These are phyloP conservation scores for Idaea biselata DNA, from an alignment of 2,888 invertebrate genomes.

Conservation along the genomic window DNA sequence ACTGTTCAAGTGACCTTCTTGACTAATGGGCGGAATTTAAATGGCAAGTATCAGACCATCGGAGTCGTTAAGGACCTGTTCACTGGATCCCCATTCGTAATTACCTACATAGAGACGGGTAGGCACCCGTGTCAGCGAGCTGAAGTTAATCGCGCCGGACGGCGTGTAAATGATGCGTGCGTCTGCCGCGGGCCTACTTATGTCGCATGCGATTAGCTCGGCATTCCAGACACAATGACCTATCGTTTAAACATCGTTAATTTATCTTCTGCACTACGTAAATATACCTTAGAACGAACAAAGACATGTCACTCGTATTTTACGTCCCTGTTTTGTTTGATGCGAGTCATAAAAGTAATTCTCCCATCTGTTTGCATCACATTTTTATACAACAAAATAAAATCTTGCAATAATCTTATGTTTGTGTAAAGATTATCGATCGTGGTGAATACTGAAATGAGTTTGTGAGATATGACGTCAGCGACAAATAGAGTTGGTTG, in stretches of 20 bases:
- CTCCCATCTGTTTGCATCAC: no score
- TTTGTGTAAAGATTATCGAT: not conserved
- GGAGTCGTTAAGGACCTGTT: constrained; percentile 44
- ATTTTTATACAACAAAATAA: no score
- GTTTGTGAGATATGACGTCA: constrained; percentile 16
- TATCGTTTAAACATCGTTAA: constrained; percentile 39
- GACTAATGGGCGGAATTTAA: constrained; percentile 45
- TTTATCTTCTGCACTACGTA: constrained; percentile 11
- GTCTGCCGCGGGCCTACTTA: constrained; percentile 57
- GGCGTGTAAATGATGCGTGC: constrained; percentile 73
- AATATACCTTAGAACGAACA: not conserved
- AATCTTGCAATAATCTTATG: not conserved
- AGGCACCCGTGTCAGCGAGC: constrained; percentile 61
- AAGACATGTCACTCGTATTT: constrained; percentile 8
- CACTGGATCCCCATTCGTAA: constrained; percentile 54
- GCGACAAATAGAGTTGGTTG: constrained; percentile 21
- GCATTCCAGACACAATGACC: constrained; percentile 42
- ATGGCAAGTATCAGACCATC: constrained; percentile 41
- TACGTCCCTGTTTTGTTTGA: constrained; percentile 3
- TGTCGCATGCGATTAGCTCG: constrained; percentile 67
- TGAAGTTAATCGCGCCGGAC: constrained; percentile 63
- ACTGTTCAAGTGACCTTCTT: constrained; percentile 32
- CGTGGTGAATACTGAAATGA: no score
- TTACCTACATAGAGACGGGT: constrained; percentile 43
- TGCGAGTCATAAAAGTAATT: not conserved